Conservation (phyloP, 2,888 invertebrate species). For the Ganaspis brasiliensis region DNA sequence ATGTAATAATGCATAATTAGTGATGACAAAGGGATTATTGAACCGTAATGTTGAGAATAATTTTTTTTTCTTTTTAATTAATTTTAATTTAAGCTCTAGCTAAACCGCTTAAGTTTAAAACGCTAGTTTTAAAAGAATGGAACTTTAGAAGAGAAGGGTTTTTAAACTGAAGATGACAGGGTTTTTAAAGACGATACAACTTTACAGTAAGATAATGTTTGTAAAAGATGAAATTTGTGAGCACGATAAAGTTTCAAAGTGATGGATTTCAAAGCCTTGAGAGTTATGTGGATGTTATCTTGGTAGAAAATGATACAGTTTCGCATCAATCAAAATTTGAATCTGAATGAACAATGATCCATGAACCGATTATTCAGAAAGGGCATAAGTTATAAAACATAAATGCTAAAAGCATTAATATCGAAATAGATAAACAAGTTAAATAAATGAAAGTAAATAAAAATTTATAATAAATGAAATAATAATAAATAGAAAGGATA, state of each 20-base stretch:
- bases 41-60: no score
- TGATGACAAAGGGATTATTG: no score
- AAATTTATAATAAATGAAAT: no score
- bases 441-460: no score
- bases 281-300: conserved; percentile 6
- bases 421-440: no score
- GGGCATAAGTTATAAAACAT: background rate
- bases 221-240: background rate
- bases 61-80: no score
- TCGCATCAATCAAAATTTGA: background rate
- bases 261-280: background rate
- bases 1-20: no score
- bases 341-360: background rate
- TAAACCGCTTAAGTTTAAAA: no score
- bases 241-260: conserved; percentile 16
- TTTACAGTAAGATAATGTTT: conserved; percentile 1
- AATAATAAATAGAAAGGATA: no score
- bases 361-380: background rate
- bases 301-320: conserved; percentile 3
- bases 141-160: no score
- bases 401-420: background rate
- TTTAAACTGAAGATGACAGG: background rate
- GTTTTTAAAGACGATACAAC: conserved; percentile 8
- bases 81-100: no score
- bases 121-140: no score